phyloP scores from a whole-genome alignment of 2,888 invertebrate genomes.

The Mythimna vitellina region DNA sequence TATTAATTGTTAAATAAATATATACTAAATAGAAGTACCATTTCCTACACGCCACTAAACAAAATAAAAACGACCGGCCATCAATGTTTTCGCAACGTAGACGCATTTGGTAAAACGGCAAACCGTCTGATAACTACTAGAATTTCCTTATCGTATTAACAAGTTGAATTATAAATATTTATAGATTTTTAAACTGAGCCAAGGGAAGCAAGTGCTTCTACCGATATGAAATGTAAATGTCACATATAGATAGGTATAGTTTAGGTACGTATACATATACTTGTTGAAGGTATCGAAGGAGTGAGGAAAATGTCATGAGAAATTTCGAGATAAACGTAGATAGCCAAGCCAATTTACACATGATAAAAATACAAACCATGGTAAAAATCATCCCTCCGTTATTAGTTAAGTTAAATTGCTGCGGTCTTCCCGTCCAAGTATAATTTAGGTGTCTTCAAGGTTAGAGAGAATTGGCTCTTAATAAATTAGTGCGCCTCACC shows the following conservation, averaged over 20 bases:
- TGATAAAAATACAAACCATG: too few relatives aligned
- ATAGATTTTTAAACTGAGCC: constrained; percentile 8
- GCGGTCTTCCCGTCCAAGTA: too few relatives aligned
- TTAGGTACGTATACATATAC: not conserved
- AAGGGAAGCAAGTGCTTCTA: constrained; percentile 16
- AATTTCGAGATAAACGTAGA: not conserved
- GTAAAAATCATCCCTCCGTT: too few relatives aligned
- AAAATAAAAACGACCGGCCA: not conserved
- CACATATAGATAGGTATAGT: too few relatives aligned
- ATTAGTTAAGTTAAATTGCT: too few relatives aligned
- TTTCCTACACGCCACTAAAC: not conserved
- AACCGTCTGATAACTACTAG: not conserved
- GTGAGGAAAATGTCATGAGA: not conserved
- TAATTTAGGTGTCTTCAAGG: too few relatives aligned
- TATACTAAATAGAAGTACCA: not conserved
- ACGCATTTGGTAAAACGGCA: constrained; percentile 7
- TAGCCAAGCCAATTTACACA: too few relatives aligned
- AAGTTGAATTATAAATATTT: not conserved
- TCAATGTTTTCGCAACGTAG: not conserved
- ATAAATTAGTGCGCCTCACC: too few relatives aligned
- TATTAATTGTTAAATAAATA: too few relatives aligned
- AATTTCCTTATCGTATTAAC: constrained; percentile 18
- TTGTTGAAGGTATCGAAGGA: not conserved
- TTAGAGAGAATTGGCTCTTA: too few relatives aligned
- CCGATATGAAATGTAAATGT: not conserved